Evolutionary conservation across 2,888 invertebrate species (phyloP), one percentile per base, ranked within the genome.

Genomic region (Coremacera marginata): DNA sequence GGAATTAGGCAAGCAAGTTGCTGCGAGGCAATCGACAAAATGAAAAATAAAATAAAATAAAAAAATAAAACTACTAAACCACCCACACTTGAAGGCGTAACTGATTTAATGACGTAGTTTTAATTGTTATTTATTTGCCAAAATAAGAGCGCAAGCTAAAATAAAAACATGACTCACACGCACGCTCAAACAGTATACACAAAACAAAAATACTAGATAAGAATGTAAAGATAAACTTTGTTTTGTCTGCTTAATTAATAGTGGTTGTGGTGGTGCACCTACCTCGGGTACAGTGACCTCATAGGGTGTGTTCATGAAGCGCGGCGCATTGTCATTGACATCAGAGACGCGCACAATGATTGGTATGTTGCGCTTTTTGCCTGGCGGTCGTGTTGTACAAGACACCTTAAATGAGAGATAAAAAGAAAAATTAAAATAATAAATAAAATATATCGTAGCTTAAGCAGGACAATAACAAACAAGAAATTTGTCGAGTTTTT

Each of bases 311-410:
- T 94, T 94, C 87, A 94, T 91, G 90, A 97, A 96, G 85, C 93
- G 91, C 37, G 96, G 96, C 73, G 94, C 93, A 90, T 97, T 97
- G 90, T 97, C 96, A 88, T 97, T 96, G 88, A 96, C 93, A 90
- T 97, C 96, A 52, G 95, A 95, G 84, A 96, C 95, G 90, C 96
- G 92, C 82, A 96, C 96, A 87, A 96, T 96, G 83, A 96, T 94
- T 76, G 96, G 96, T 88, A 96, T 95, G 80, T 94, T 95, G 81
- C 95, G 92, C 88, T 94, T 94, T 88, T 95, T 95, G 89, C 93
- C 93, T 63, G 95, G 94, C 71, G 94, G 91, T 90, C 93, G 93
- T 83, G 95, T 93, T 81, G 95, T 94, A 88, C 96, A 96, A 81
- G 94, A 94, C 88, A 96, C 91, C 96, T 96, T 49, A 37, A 65